These are phyloP conservation scores for Melitaea athalia DNA, from an alignment of 2,888 invertebrate species.

Conservation along the genomic window DNA sequence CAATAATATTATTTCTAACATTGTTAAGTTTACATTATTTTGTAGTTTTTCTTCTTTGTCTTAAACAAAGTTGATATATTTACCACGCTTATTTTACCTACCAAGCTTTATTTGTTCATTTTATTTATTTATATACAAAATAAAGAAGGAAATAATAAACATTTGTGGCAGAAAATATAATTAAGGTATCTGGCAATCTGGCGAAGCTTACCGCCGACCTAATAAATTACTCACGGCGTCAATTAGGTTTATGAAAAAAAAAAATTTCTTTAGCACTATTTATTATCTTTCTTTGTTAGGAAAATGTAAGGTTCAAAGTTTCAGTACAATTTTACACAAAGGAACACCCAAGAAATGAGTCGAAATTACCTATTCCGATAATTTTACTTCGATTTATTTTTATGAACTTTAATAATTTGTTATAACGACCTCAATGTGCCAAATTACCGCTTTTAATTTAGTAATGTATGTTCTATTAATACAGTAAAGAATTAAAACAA, in stretches of 20 bases:
- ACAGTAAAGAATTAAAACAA: too few species aligned
- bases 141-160: neutral
- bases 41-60: too few species aligned
- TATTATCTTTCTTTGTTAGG: neutral
- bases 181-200: neutral
- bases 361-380: neutral
- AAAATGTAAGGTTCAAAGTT: neutral
- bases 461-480: too few species aligned
- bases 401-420: neutral
- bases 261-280: neutral
- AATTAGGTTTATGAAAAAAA: conserved; percentile 12
- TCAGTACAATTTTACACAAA: neutral
- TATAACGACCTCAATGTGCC: too few species aligned
- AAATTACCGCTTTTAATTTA: too few species aligned
- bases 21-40: too few species aligned
- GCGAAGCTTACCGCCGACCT: neutral
- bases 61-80: neutral
- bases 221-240: neutral
- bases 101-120: too few species aligned
- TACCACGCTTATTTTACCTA: neutral
- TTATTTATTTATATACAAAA: too few species aligned
- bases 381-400: neutral
- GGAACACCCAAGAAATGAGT: neutral
- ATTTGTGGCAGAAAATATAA: neutral
- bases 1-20: too few species aligned